phyloP scores from a whole-genome alignment of 2,888 invertebrate species.

The Clepsis dumicolana region DNA sequence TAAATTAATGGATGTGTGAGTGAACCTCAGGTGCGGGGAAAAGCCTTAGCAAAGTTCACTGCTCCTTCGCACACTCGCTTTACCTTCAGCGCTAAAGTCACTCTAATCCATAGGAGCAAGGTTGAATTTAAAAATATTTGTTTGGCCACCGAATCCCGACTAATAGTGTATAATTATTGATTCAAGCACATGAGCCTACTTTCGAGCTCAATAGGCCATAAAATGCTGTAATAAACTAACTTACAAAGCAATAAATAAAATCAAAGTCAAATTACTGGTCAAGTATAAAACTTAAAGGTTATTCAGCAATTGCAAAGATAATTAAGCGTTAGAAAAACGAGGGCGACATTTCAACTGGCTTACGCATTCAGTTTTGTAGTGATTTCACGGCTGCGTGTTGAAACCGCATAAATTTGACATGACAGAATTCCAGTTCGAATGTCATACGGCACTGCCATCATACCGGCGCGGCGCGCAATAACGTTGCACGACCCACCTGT shows the following conservation, averaged over 20 bases:
- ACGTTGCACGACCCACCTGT: slow-evolving; percentile 58
- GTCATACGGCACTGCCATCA: slow-evolving; percentile 45
- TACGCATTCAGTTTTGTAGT: slow-evolving; percentile 57
- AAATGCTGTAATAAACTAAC: slow-evolving; percentile 19
- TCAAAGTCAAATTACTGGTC: slow-evolving; percentile 5
- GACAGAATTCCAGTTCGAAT: slow-evolving; percentile 64
- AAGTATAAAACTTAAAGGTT: slow-evolving; percentile 15
- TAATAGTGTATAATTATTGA: slow-evolving; percentile 65
- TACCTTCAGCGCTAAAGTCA: slow-evolving; percentile 58
- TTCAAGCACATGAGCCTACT: slow-evolving; percentile 64
- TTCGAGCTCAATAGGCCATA: slow-evolving; percentile 54
- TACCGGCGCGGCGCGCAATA: slow-evolving; percentile 46
- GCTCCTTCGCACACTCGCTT: slow-evolving; percentile 67
- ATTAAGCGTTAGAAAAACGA: slow-evolving; percentile 56
- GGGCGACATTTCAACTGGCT: slow-evolving; percentile 60
- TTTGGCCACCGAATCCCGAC: slow-evolving; percentile 55
- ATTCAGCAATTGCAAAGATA: slow-evolving; percentile 44
- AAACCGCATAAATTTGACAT: slow-evolving; percentile 63
- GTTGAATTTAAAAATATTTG: slow-evolving; percentile 49
- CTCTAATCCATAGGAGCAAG: slow-evolving; percentile 56
- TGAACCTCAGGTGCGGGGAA: slow-evolving; percentile 80
- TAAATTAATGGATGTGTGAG: slow-evolving; percentile 78
- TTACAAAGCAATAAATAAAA: neutral
- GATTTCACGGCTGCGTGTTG: slow-evolving; percentile 54
- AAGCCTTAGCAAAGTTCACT: slow-evolving; percentile 81